Base-by-base conservation (phyloP, 2,888 invertebrate genomes). In the Branchinecta sandiegonensis region DNA sequence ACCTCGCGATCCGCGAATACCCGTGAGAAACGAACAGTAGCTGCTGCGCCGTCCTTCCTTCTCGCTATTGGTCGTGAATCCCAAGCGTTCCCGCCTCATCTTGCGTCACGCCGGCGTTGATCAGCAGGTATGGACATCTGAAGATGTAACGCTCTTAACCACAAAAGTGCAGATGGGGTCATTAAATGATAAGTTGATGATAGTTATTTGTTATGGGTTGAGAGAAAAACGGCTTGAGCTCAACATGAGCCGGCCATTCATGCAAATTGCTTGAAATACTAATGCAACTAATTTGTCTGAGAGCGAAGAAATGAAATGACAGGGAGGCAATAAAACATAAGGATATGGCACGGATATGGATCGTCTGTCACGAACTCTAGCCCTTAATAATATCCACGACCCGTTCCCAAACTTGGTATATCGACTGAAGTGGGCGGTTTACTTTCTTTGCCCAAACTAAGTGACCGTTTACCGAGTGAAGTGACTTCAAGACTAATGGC, bases 21-120 rank as follows among this genome's bases (percentile, higher is more conserved):
- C 56, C 56, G 56, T 56, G 56, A 56, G 56, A 56, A 56, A 56
- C 56, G 56, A 56, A 56, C 56, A 56, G 56, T 9, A 56, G 56
- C 56, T 10, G 17, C n/a, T 56, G 17, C 17, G 17, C 10, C 56
- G 56, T 56, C 56, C 56, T 17, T 14, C 14, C 17, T 56, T 14
- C 56, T 17, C n/a, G n/a, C 56, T 8, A 56, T 56, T 56, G 56
- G 56, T 10, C 17, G 6, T 37, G 37, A 37, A 37, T 37, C 37
- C 37, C 37, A 37, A 37, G 2, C 37, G 37, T 37, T 37, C 37
- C 37, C 37, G 37, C 37, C 37, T 37, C 6, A 37, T 37, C 37
- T 37, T 37, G 37, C 37, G 37, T 37, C 37, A 37, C 37, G 37
- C 37, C 37, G 37, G 37, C 37, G 37, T 56, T 56, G 56, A 56